Evolutionary conservation across 1,140 invertebrate species (phyloP).

Genomic region (Dendrolimus punctatus): DNA sequence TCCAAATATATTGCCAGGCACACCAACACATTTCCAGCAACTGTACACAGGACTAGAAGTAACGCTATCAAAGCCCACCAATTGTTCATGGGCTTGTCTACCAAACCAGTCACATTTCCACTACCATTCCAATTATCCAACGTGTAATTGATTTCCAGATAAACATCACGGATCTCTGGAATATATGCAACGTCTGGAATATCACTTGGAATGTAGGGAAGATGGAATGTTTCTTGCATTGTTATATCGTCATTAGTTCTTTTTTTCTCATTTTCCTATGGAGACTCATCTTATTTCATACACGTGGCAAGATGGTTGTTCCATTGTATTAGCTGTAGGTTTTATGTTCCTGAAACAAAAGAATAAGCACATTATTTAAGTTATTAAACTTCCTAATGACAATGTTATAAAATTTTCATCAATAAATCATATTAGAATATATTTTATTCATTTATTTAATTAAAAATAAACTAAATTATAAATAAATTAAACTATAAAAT

Average conservation of each 20-base stretch:
- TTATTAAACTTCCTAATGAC: no score
- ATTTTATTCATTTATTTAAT: no score
- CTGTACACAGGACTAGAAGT: conserved; percentile 88
- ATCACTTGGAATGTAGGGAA: conserved; percentile 5
- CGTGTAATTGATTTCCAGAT: conserved; percentile 20
- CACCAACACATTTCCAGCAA: conserved; percentile 94
- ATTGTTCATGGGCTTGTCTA: conserved; percentile 23
- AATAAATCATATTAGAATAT: no score
- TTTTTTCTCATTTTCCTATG: conserved; percentile 36
- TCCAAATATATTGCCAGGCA: conserved; percentile 93
- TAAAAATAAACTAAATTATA: no score
- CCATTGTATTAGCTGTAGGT: conserved; percentile 34
- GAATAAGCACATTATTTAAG: no score
- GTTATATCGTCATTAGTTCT: conserved; percentile 15
- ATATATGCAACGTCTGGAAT: background rate
- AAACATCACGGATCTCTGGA: background rate
- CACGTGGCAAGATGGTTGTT: conserved; percentile 39
- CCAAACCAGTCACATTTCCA: background rate
- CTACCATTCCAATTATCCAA: conserved; percentile 6
- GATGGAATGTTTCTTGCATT: conserved; percentile 36
- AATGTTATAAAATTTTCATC: no score
- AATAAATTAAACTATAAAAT: no score
- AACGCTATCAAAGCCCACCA: conserved; percentile 83
- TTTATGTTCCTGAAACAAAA: conserved; percentile 40
- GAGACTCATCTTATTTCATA: conserved; percentile 62